Percentiles rank a stretch among this genome's conserved stretches.
Evolutionary conservation across 1,140 invertebrate genomes (phyloP).

Genomic region (Macrotrachela quadricornifera): DNA sequence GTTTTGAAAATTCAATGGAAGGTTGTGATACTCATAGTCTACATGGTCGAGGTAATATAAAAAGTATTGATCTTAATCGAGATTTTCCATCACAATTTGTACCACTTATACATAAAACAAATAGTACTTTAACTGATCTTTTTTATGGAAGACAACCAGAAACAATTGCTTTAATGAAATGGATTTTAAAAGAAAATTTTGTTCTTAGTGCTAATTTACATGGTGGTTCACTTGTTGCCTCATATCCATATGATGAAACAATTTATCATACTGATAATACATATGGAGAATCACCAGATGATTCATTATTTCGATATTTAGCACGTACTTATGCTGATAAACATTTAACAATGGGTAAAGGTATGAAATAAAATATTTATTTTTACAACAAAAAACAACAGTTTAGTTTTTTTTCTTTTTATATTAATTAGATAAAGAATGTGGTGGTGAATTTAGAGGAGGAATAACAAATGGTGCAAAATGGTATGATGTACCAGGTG

Average conservation of each 20-base stretch:
- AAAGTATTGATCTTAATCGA: constrained; percentile 68
- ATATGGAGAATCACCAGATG: constrained; percentile 3
- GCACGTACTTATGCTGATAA: not conserved
- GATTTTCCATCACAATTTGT: constrained; percentile 80
- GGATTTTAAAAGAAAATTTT: constrained; percentile 62
- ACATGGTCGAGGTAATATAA: constrained; percentile 48
- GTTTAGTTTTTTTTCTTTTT: too few species aligned
- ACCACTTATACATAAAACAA: too few species aligned
- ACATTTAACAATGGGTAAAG: constrained; percentile 3
- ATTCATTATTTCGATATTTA: constrained; percentile 2
- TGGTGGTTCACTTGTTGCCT: constrained; percentile 69
- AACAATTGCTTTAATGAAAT: constrained; percentile 69
- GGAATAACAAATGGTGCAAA: constrained; percentile 9
- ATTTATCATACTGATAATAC: not conserved
- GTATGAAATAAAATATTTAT: too few species aligned
- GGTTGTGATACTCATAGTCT: constrained; percentile 37
- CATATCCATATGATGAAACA: constrained; percentile 56
- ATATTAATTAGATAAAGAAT: not conserved
- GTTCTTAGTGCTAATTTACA: constrained; percentile 88
- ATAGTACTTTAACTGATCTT: too few species aligned
- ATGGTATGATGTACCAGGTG: constrained; percentile 23
- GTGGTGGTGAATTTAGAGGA: not conserved
- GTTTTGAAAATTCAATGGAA: constrained; percentile 52
- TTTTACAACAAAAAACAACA: too few species aligned
- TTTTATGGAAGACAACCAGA: constrained; percentile 42